A percentile compares a stretch with the other conserved stretches of the same genome.
Evolutionary conservation across 1,140 invertebrate species (phyloP).

Genomic region (Drosophila pruinosa): DNA sequence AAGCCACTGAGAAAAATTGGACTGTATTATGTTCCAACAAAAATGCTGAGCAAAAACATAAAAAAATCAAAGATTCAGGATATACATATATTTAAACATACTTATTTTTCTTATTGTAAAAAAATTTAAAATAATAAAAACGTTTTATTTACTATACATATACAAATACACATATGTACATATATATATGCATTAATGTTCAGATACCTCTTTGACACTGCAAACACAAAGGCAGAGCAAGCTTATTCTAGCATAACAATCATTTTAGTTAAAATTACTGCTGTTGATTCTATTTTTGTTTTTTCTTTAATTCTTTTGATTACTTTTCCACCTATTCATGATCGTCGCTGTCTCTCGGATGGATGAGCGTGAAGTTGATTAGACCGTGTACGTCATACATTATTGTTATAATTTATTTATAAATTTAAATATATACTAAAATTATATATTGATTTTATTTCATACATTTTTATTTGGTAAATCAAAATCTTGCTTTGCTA

Average conservation of each 20-base stretch:
- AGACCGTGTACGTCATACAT: neutral
- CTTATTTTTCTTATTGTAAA: neutral
- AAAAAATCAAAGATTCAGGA: no score
- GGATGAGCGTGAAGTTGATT: neutral
- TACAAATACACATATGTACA: no score
- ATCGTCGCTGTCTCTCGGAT: neutral
- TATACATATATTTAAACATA: neutral
- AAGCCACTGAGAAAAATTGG: neutral
- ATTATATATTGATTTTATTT: no score
- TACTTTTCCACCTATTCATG: neutral
- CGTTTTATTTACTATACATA: neutral
- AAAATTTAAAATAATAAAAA: neutral
- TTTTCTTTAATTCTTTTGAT: neutral
- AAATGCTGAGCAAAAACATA: neutral
- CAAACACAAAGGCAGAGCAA: neutral
- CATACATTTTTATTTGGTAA: no score
- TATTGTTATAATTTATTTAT: neutral
- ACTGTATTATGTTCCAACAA: neutral
- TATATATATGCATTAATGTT: neutral
- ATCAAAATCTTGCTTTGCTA: no score
- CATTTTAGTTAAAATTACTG: neutral
- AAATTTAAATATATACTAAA: neutral
- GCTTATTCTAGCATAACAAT: neutral
- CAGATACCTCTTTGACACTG: neutral
- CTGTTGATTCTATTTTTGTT: neutral